Evolutionary conservation across 2,888 invertebrate genomes (phyloP).

Genomic region (Protonemura montana): DNA sequence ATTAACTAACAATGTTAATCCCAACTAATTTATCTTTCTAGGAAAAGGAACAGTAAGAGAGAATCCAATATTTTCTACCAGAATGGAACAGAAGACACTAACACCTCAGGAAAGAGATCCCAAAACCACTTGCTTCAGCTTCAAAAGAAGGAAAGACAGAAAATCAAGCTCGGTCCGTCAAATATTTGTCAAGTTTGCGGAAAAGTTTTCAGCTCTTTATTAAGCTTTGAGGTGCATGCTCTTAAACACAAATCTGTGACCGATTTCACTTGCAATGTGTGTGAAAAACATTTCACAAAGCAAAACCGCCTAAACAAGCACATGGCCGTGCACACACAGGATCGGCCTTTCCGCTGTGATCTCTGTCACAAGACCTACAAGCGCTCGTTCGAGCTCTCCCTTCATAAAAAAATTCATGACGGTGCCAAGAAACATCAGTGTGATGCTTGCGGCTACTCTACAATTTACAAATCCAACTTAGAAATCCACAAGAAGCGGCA

Average conservation of each 20-base stretch:
- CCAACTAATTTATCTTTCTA: slow-evolving; percentile 7
- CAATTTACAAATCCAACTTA: slow-evolving; percentile 55
- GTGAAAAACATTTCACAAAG: slow-evolving; percentile 52
- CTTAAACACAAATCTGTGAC: neutral
- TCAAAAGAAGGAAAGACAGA: neutral
- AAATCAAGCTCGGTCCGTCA: neutral
- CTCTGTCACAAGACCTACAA: slow-evolving; percentile 47
- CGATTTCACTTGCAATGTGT: slow-evolving; percentile 47
- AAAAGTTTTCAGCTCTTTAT: neutral
- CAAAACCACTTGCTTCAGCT: neutral
- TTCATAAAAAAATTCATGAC: slow-evolving; percentile 56
- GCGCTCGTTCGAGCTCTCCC: slow-evolving; percentile 49
- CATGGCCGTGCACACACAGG: slow-evolving; percentile 56
- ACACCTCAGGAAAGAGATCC: neutral
- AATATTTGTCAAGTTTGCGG: neutral
- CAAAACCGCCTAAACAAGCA: slow-evolving; percentile 52
- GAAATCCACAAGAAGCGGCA: slow-evolving; percentile 55
- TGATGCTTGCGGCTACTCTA: slow-evolving; percentile 55
- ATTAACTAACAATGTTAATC: neutral
- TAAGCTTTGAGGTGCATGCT: slow-evolving; percentile 53
- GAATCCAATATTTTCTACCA: neutral
- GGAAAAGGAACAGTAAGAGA: neutral
- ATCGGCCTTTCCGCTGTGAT: slow-evolving; percentile 46
- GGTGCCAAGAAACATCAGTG: slow-evolving; percentile 54
- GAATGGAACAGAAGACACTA: neutral